Evolutionary conservation across 2,888 invertebrate genomes (phyloP).

Genomic region (Theretra japonica): DNA sequence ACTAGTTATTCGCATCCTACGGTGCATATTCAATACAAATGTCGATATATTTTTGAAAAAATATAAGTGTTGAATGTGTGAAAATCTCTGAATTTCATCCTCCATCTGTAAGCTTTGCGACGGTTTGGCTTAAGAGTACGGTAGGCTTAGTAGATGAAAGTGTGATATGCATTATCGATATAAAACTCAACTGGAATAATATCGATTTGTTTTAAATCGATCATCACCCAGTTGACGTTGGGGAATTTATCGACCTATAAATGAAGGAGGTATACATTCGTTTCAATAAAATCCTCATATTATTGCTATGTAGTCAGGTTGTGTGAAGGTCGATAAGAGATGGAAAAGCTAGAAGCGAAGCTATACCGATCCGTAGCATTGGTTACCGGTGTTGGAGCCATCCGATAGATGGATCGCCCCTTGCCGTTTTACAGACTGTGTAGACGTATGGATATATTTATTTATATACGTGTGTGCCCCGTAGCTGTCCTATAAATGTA

Average conservation of each 20-base stretch:
- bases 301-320: no score
- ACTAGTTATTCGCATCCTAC: conserved; percentile 32
- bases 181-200: neutral
- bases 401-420: conserved; percentile 61
- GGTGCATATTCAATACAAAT: conserved; percentile 14
- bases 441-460: conserved; percentile 75
- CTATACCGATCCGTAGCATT: neutral
- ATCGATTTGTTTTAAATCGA: no score
- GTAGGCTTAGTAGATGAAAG: neutral
- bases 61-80: neutral
- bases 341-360: conserved; percentile 47
- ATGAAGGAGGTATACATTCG: no score
- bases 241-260: no score
- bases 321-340: conserved; percentile 25
- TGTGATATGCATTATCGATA: neutral
- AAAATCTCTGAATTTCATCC: neutral
- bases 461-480: conserved; percentile 66
- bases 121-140: neutral
- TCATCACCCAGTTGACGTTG: no score
- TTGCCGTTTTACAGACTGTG: conserved; percentile 74
- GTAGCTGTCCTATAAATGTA: conserved; percentile 61
- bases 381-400: conserved; percentile 25
- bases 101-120: neutral
- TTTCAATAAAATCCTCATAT: no score
- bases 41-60: conserved; percentile 7